Conservation (phyloP, 2,888 invertebrate species). For the Salpingus planirostris region DNA sequence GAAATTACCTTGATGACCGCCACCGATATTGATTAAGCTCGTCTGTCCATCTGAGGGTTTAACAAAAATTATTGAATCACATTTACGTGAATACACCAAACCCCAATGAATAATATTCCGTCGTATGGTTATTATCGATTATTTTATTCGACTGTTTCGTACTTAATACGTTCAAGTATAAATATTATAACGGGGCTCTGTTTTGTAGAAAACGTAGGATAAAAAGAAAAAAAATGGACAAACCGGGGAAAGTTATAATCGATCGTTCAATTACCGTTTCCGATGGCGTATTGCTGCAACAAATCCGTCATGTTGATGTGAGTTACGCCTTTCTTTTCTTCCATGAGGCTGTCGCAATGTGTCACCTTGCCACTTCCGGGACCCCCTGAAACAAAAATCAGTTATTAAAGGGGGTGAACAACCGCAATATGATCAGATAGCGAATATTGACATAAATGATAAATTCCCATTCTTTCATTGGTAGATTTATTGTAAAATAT, state of each 20-base stretch:
- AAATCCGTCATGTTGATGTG: constrained; percentile 91
- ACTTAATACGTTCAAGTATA: constrained; percentile 1
- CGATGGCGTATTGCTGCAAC: constrained; percentile 80
- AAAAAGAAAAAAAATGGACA: no score
- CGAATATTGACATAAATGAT: not conserved
- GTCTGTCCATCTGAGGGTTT: constrained; percentile 29
- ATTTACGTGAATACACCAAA: constrained; percentile 10
- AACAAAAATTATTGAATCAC: constrained; percentile 17
- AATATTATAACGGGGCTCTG: constrained; percentile 1
- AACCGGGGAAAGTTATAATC: not conserved
- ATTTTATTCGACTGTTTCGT: not conserved
- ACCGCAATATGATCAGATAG: not conserved
- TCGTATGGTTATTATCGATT: constrained; percentile 3
- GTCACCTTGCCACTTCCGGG: constrained; percentile 98
- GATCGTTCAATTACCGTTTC: constrained; percentile 60
- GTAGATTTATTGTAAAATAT: no score
- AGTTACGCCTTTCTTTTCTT: constrained; percentile 73
- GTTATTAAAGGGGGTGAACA: no score
- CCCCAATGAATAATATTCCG: constrained; percentile 5
- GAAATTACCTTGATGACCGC: constrained; percentile 27
- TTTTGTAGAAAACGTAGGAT: no score
- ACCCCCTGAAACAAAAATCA: constrained; percentile 69
- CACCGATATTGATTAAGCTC: constrained; percentile 33
- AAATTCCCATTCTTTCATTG: no score
- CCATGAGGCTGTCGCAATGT: constrained; percentile 86